phyloP scores from a whole-genome alignment of 2,888 invertebrate species.

The Pasiphila rectangulata region DNA sequence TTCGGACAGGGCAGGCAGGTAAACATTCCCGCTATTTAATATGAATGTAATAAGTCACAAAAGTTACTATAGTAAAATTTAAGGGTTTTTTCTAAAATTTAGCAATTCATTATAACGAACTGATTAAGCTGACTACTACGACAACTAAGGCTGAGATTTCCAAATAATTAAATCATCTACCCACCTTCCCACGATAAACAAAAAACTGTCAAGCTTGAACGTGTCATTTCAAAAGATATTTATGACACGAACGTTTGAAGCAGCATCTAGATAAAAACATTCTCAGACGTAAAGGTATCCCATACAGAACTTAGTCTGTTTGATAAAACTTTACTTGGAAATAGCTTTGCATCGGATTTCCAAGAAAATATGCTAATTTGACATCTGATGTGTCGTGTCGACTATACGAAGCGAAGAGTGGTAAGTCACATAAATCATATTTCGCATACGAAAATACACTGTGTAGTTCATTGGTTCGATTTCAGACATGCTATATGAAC shows the following conservation, averaged over 20 bases:
- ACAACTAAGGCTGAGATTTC: too few species aligned
- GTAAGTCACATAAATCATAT: slow-evolving; percentile 69
- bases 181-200: neutral
- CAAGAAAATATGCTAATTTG: slow-evolving; percentile 37
- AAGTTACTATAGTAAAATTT: too few species aligned
- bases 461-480: slow-evolving; percentile 61
- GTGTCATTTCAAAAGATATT: neutral
- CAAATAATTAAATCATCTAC: too few species aligned
- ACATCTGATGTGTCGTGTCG: slow-evolving; percentile 46
- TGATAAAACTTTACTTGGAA: slow-evolving; percentile 14
- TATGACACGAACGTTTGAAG: neutral
- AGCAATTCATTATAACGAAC: too few species aligned
- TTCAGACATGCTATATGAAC: slow-evolving; percentile 54
- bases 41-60: too few species aligned
- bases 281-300: slow-evolving; percentile 4
- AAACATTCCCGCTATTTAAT: too few species aligned
- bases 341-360: slow-evolving; percentile 21
- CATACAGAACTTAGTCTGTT: neutral
- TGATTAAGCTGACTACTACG: too few species aligned
- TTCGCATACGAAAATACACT: slow-evolving; percentile 57
- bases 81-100: too few species aligned
- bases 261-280: slow-evolving; percentile 1
- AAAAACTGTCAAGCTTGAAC: neutral
- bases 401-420: slow-evolving; percentile 32
- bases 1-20: too few species aligned